These are phyloP conservation scores for Mesoligia furuncula DNA, from an alignment of 2,888 invertebrate species.

Conservation along the genomic window DNA sequence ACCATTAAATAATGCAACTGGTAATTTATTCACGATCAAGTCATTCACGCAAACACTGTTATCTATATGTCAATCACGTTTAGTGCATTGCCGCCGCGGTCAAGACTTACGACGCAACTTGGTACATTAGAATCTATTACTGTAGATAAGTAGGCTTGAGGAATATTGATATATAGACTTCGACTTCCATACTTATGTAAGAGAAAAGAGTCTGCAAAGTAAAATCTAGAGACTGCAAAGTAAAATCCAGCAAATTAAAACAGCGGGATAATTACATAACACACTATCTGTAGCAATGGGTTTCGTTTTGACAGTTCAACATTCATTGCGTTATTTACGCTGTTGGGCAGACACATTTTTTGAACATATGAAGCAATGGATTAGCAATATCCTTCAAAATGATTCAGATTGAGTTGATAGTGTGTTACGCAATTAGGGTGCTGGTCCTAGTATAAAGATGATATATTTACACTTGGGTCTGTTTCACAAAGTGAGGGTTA, in stretches of 20 bases:
- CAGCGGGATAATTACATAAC: neutral
- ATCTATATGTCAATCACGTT: constrained; percentile 68
- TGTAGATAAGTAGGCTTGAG: constrained; percentile 29
- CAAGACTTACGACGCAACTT: constrained; percentile 39
- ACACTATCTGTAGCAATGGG: no score
- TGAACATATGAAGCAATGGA: no score
- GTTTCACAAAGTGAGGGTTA: neutral
- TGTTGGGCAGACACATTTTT: no score
- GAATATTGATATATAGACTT: constrained; percentile 37
- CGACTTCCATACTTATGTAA: neutral
- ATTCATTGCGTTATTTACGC: no score
- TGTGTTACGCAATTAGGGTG: no score
- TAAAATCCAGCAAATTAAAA: neutral
- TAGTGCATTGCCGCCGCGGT: constrained; percentile 47
- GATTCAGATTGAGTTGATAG: no score
- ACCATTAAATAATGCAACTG: constrained; percentile 29
- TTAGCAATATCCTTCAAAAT: no score
- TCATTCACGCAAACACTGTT: constrained; percentile 51
- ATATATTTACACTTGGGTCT: neutral
- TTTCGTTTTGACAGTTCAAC: no score
- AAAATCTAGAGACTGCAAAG: no score
- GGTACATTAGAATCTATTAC: constrained; percentile 34
- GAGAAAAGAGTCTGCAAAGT: neutral
- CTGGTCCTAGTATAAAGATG: neutral
- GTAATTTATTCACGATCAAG: constrained; percentile 59